Evolutionary conservation across 2,888 invertebrate genomes (phyloP).

Genomic region (Acanthopleura granulata): DNA sequence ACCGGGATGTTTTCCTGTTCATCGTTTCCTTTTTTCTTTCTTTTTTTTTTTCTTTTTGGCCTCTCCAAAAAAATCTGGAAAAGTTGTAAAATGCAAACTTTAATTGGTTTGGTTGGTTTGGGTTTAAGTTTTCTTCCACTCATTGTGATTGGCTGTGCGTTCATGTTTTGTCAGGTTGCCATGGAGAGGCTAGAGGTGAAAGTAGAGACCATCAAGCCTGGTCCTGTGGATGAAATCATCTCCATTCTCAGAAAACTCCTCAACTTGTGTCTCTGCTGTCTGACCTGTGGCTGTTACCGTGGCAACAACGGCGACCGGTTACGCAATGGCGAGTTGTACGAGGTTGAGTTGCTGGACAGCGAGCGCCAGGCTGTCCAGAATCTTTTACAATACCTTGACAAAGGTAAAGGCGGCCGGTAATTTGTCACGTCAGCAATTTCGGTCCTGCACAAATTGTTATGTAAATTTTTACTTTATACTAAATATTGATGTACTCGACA

Average conservation of each 20-base stretch:
- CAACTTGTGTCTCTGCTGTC: slow-evolving; percentile 47
- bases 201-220: slow-evolving; percentile 33
- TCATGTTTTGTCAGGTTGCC: not conserved
- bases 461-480: too few relatives aligned
- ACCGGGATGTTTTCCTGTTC: too few relatives aligned
- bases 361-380: slow-evolving; percentile 53
- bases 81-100: too few relatives aligned
- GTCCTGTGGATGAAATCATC: slow-evolving; percentile 45
- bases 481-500: too few relatives aligned
- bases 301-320: slow-evolving; percentile 18
- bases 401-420: slow-evolving; percentile 39
- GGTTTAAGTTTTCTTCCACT: too few relatives aligned
- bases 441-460: too few relatives aligned
- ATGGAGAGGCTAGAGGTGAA: not conserved
- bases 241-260: slow-evolving; percentile 45
- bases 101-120: too few relatives aligned
- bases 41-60: too few relatives aligned
- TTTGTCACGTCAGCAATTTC: too few relatives aligned
- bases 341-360: slow-evolving; percentile 50
- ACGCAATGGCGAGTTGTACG: slow-evolving; percentile 42
- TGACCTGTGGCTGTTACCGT: slow-evolving; percentile 58
- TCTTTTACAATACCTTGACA: slow-evolving; percentile 53
- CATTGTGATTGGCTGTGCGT: too few relatives aligned
- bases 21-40: too few relatives aligned
- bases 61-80: too few relatives aligned